Percentiles rank a stretch among this genome's conserved stretches.
Evolutionary conservation across 2,113 vertebrate genomes (phyloP).

Genomic region (Pantherophis guttatus): DNA sequence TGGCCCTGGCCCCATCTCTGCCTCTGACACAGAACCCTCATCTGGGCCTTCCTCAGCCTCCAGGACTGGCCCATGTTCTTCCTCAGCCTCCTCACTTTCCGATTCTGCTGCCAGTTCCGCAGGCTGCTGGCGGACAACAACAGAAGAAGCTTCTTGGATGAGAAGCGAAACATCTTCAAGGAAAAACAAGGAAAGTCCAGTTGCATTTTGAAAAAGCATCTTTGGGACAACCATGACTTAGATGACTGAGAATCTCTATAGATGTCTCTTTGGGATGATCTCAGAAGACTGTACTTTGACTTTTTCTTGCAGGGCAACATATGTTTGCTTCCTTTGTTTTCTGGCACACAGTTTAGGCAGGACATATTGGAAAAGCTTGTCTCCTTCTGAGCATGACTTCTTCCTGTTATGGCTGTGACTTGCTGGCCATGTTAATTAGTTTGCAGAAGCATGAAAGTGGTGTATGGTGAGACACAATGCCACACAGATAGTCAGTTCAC

Average conservation of each 20-base stretch:
- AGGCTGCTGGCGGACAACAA: too few species aligned
- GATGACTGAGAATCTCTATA: not conserved
- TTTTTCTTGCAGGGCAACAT: not conserved
- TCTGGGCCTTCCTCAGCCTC: too few species aligned
- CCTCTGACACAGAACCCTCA: too few species aligned
- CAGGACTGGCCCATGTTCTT: too few species aligned
- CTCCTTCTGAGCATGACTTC: not conserved
- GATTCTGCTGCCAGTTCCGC: too few species aligned
- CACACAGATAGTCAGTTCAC: not conserved
- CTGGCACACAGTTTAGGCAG: not conserved
- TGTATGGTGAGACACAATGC: not conserved
- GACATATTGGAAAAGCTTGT: not conserved
- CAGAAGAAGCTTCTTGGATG: not conserved
- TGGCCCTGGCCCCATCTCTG: too few species aligned
- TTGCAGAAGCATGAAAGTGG: not conserved
- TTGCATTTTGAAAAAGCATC: not conserved
- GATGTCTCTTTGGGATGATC: not conserved
- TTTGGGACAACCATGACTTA: not conserved
- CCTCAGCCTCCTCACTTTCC: too few species aligned
- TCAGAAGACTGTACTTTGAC: not conserved
- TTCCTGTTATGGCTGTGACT: not conserved
- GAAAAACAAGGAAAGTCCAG: not conserved
- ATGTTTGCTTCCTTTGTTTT: not conserved
- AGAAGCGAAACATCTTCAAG: not conserved
- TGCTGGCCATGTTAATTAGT: not conserved